Percentiles rank a stretch among this genome's conserved stretches.
Conservation (phyloP, 2,888 invertebrate species). For the Drosophila tanythrix region DNA sequence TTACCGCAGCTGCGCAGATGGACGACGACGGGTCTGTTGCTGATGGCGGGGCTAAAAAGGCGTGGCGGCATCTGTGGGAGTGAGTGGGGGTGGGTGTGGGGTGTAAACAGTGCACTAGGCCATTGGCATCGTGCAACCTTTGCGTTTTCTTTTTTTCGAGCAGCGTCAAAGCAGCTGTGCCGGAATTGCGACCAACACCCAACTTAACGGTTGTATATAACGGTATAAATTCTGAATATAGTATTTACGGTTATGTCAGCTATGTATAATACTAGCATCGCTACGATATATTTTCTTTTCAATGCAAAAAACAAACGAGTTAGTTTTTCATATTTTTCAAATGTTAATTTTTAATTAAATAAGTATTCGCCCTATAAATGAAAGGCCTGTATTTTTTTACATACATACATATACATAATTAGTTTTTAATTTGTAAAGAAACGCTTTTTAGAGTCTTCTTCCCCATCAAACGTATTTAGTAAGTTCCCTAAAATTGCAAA, state of each 20-base stretch:
- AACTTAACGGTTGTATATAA: slow-evolving; percentile 2
- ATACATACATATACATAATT: background rate
- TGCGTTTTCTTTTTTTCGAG: slow-evolving; percentile 55
- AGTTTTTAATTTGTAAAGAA: background rate
- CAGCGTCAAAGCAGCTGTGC: slow-evolving; percentile 51
- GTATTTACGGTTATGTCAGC: slow-evolving; percentile 44
- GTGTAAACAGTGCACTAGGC: slow-evolving; percentile 73
- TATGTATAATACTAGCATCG: slow-evolving; percentile 11
- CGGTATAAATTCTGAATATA: slow-evolving; percentile 2
- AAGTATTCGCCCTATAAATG: background rate
- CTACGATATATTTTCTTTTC: background rate
- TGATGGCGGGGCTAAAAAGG: slow-evolving; percentile 8
- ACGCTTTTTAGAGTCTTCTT: background rate
- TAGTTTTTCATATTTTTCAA: background rate
- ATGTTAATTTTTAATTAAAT: background rate
- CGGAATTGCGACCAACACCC: slow-evolving; percentile 53
- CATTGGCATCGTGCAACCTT: slow-evolving; percentile 76
- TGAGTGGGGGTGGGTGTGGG: background rate
- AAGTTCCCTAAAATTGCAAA: background rate
- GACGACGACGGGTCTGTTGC: slow-evolving; percentile 4
- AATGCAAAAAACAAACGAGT: background rate
- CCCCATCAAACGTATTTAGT: background rate
- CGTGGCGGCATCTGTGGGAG: slow-evolving; percentile 28
- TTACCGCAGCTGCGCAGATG: slow-evolving; percentile 65
- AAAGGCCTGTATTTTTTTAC: background rate